Conservation (phyloP, 2,113 vertebrate genomes). For the Callocephalon fimbriatum region DNA sequence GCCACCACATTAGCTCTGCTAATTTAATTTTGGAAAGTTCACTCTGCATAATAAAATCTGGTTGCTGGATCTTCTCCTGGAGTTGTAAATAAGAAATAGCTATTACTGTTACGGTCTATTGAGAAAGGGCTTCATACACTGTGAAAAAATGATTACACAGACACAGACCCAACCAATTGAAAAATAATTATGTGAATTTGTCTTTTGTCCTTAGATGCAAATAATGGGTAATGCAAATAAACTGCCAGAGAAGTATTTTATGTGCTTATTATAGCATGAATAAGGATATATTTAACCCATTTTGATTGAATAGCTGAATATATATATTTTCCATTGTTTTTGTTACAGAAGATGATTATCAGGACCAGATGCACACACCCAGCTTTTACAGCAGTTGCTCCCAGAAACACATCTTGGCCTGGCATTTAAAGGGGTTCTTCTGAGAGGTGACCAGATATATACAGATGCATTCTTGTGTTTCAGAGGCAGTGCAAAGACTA, state of each 20-base stretch:
- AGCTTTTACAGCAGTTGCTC: background rate
- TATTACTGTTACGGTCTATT: conserved; percentile 2
- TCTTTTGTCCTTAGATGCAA: conserved; percentile 56
- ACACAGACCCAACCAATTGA: conserved; percentile 42
- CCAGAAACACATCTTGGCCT: background rate
- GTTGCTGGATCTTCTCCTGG: background rate
- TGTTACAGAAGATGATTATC: background rate
- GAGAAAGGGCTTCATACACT: conserved; percentile 23
- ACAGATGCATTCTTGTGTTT: background rate
- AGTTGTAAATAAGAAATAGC: conserved; percentile 27
- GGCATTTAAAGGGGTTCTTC: background rate
- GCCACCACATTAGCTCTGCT: background rate
- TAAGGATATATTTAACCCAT: background rate
- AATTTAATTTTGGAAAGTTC: conserved; percentile 47
- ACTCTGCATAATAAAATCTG: conserved; percentile 2
- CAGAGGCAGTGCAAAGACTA: background rate
- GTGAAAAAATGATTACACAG: conserved; percentile 46
- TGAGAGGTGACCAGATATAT: background rate
- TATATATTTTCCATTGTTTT: background rate
- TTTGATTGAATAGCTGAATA: background rate
- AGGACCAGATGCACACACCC: background rate
- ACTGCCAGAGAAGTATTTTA: conserved; percentile 36
- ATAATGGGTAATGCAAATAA: conserved; percentile 50
- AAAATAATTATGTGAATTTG: conserved; percentile 53
- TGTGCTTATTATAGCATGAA: background rate